Conservation (phyloP, 2,113 vertebrate species). For the Pongo abelii region DNA sequence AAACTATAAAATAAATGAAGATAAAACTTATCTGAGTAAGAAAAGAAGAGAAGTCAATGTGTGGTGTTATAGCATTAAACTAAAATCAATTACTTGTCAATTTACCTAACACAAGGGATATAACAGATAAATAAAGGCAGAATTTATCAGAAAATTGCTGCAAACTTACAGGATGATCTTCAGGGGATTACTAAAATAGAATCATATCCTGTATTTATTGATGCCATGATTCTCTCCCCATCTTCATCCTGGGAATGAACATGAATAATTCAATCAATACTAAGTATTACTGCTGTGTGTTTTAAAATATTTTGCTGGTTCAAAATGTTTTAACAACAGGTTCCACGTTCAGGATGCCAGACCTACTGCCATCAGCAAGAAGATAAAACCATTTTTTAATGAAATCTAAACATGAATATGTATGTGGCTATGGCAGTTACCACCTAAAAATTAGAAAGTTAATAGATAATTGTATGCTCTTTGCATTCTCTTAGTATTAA, state of each 20-base stretch:
- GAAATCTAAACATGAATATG: background rate
- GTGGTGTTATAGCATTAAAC: background rate
- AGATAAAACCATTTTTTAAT: background rate
- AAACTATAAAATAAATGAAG: background rate
- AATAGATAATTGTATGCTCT: background rate
- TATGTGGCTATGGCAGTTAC: background rate
- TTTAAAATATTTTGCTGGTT: conserved; percentile 28
- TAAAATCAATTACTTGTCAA: background rate
- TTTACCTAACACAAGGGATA: background rate
- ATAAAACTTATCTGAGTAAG: background rate
- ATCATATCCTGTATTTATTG: background rate
- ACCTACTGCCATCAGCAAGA: background rate
- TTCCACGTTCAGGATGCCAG: background rate
- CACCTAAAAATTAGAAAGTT: background rate
- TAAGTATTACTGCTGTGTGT: background rate
- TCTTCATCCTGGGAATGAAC: background rate
- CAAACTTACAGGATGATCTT: background rate
- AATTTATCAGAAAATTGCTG: background rate
- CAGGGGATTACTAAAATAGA: background rate
- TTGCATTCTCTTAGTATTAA: background rate
- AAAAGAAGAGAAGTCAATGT: background rate
- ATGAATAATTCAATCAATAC: conserved; percentile 36
- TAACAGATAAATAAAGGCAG: background rate
- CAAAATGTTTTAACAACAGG: background rate
- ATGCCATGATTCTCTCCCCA: background rate